Evolutionary conservation across 2,113 vertebrate species (phyloP), one percentile per base, ranked within the genome.

Genomic region (Plecturocebus donacophilus): DNA sequence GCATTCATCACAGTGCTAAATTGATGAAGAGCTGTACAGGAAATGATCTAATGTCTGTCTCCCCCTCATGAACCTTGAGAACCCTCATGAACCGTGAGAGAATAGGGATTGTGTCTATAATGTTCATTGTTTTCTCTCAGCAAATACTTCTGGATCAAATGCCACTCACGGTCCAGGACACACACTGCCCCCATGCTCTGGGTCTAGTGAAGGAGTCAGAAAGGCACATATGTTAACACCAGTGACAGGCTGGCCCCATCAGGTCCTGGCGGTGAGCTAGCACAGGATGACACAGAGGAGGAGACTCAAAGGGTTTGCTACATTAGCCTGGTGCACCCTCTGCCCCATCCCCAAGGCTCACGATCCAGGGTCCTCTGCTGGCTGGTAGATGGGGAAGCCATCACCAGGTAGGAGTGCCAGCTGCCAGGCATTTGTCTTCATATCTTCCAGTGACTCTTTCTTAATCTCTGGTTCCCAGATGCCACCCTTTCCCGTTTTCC

Each of bases 341-440:
- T 35, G 45, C 23, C 49, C 64, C 25, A 30, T 1, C 17, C 11
- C 1, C 1, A 16, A n/a, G 82, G 71, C 73, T 49, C 56, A 52
- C 10, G 21, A 3, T 10, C 23, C 23, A 52, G 35, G 23, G 70
- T 27, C 23, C 47, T 49, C 49, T 2, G 11, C 3, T 30, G 35
- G 54, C 27, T 13, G 10, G 40, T 2, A 0, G 35, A 30, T 0
- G 20, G 19, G 14, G 20, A n/a, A 6, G 19, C 52, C 23, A 17
- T 8, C 32, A 19, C 38, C 17, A 20, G 47, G 70, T 7, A 3
- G 42, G 19, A 40, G 0, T 13, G 10, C 68, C 73, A 89, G 42
- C 79, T 75, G 42, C 81, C 42, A 5, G 13, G 49, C 27, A 32
- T 35, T 40, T 70, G 56, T 19, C 73, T 58, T 86, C 30, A 17